Evolutionary conservation across 2,113 vertebrate genomes (phyloP), one percentile per base, ranked within the genome.

Genomic region (Steatornis caripensis): DNA sequence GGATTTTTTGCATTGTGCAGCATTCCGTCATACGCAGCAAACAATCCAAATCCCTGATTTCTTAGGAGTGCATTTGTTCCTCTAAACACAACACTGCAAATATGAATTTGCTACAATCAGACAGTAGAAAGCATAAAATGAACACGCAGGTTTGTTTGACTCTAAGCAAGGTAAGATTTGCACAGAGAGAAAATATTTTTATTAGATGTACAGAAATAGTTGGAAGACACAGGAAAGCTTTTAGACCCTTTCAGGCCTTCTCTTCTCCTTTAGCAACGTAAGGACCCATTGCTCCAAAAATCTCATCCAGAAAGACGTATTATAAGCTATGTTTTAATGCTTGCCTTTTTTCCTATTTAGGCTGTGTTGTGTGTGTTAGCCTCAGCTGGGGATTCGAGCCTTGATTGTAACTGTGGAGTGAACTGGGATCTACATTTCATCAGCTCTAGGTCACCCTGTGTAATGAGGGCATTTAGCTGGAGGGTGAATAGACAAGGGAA

Each of bases 391-490:
- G 48, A 57, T 84, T 79, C 5, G 15, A 87, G 78, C 87, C 87
- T 91, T 87, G 89, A 79, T 72, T 93, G 13, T 45, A 60, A 20
- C 45, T 72, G 46, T 18, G 36, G 71, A 57, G 43, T 64, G 92
- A 91, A 48, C 80, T 84, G 64, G 53, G 84, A 94, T 91, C 80
- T 95, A 66, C 69, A 82, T 96, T 89, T 95, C 77, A 65, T 93
- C 86, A 75, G 66, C 92, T 93, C 46, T 65, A 51, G 89, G 90
- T 97, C 88, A 87, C 80, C 32, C 65, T 72, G 24, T 54, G 32
- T 94, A 93, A 95, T 93, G 88, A 95, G 83, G 80, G 69, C 37
- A n/a, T 92, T 96, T 94, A 53, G 86, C 95, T 82, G 57, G 94
- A 92, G 89, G 89, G 65, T 72, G 45, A 82, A 61, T 36, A 84